Base-by-base conservation (phyloP, 2,113 vertebrate genomes). In the Neomonachus schauinslandi region DNA sequence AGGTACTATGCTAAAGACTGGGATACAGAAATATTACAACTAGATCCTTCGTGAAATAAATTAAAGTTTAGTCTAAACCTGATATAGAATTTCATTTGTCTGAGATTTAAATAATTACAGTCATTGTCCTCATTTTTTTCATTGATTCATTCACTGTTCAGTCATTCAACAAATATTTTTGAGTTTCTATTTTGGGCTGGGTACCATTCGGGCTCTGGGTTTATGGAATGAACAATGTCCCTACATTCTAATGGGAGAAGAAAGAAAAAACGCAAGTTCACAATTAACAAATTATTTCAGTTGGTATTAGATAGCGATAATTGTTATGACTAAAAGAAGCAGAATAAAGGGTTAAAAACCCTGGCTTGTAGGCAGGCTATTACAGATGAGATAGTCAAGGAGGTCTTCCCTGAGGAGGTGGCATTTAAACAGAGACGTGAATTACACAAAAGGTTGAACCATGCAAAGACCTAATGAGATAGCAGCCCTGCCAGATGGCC, bases 91-190 rank as follows among this genome's bases (percentile, higher is more conserved):
- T 71, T 63, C 19, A 53, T 46, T 91, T 42, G 2, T n/a, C 77
- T 91, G 33, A 90, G 61, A 36, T 18, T 69, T 49, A 89, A 92
- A 67, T 79, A 61, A 76, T 69, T 39, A 91, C 28, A 83, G 72
- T 18, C 46, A 2, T 24, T n/a, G 65, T 85, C 84, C 28, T 69
- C 63, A 39, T 84, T 67, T 51, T 72, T n/a, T 89, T 82, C 39
- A 7, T 31, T 74, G 67, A 67, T 76, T 88, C 33, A 46, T 63
- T 82, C 39, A 84, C 31, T 92, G 2, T 61, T 94, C 42, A 39
- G 22, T 90, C 55, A 46, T 59, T 80, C n/a, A 90, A 80, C 26
- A 82, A 87, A 46, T 91, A 94, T 31, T 94, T 93, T 42, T 76
- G 24, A 83, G 53, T 59, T 93, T 87, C 74, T 53, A 1, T 76